Evolutionary conservation across 2,797 vertebrate species (phyloP).

Genomic region (Phalloptychus januarius): DNA sequence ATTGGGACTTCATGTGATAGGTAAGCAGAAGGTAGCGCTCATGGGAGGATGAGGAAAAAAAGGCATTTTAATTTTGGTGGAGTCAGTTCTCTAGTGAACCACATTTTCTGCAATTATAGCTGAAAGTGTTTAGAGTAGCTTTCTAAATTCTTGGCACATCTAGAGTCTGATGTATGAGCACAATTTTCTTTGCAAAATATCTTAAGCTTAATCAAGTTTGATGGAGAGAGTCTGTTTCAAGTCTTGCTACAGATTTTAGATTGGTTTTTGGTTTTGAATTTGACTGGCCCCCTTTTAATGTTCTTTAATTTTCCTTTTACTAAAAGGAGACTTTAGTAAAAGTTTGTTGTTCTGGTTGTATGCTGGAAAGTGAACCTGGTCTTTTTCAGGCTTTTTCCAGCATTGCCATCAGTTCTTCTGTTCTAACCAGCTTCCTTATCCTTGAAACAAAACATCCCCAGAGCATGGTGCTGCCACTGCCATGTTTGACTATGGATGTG

Average conservation of each 20-base stretch:
- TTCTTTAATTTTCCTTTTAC: too few species aligned
- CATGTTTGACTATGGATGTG: background rate
- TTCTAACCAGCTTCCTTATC: too few species aligned
- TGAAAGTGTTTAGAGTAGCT: too few species aligned
- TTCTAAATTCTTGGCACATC: too few species aligned
- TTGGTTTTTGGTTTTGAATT: background rate
- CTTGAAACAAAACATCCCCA: too few species aligned
- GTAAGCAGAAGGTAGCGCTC: background rate
- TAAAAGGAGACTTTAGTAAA: too few species aligned
- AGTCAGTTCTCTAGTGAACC: background rate
- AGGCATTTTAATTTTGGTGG: background rate
- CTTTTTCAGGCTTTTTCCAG: background rate
- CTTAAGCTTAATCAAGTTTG: background rate
- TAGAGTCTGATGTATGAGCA: background rate
- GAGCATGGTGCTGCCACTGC: too few species aligned
- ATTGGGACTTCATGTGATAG: background rate
- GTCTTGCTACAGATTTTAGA: background rate
- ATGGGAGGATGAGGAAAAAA: background rate
- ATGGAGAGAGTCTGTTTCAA: background rate
- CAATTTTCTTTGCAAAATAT: background rate
- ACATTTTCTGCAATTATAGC: background rate
- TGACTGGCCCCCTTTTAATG: background rate
- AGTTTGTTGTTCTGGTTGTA: background rate
- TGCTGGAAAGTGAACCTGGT: background rate
- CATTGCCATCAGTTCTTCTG: background rate